Base-by-base conservation (phyloP, 2,113 vertebrate species). In the Nothoprocta pentlandii region DNA sequence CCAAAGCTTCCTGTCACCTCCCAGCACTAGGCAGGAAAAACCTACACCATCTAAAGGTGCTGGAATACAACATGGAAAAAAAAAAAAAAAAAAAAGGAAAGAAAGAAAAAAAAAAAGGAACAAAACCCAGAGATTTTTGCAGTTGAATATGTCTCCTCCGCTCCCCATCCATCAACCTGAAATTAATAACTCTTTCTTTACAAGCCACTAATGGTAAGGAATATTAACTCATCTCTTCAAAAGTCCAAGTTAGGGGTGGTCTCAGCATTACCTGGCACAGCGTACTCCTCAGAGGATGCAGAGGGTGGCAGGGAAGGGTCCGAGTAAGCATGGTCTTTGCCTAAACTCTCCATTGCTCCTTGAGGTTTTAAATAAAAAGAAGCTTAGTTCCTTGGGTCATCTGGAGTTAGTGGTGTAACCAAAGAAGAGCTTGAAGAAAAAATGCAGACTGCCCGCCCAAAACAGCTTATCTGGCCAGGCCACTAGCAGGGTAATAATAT, bases 401-500 rank as follows among this genome's bases (percentile, higher is more conserved):
- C 96, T 92, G 94, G 66, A 97, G 93, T 82, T 91, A 92, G 74
- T 87, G 89, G 89, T 93, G 89, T 62, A 78, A 90, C 39, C 92
- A 79, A 96, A 94, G 87, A 42, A 96, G 84, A 85, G 19, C 66
- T 80, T 88, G n/a, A 68, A 90, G 92, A 92, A 46, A 49, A 96
- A 94, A 64, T 42, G 69, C 74, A 90, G 58, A 94, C 95, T 97
- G 97, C 96, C 98, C 97, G 95, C 98, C 97, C 97, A 80, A 92
- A 90, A 93, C 70, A 34, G 94, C 96, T 98, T 98, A 98, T 98
- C 98, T 97, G 83, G 26, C 34, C 61, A 80, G 92, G 64, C 95
- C 98, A 98, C 95, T 90, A 85, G 86, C 28, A 95, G 87, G 16
- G 62, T 39, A 97, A 93, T 94, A 96, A 93, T 97, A 83, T 95